These are phyloP conservation scores for Eulemur rufifrons DNA, from an alignment of 2,113 vertebrate genomes.

Conservation along the genomic window DNA sequence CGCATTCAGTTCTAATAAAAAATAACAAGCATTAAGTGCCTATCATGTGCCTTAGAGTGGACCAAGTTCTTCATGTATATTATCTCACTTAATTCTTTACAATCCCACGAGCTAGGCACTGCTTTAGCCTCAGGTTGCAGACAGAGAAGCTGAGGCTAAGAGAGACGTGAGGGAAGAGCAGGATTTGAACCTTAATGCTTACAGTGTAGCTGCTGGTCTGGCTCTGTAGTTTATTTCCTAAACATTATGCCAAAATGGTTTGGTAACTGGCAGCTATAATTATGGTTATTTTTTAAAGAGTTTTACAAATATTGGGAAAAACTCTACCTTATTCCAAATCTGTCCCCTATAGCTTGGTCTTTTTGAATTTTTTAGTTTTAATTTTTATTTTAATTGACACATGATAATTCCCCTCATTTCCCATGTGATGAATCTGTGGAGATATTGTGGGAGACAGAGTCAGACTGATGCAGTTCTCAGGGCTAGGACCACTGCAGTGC, in stretches of 20 bases:
- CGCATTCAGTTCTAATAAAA: neutral
- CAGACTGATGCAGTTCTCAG: neutral
- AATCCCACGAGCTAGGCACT: neutral
- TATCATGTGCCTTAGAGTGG: accelerated
- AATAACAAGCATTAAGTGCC: neutral
- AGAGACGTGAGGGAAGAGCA: too few species aligned
- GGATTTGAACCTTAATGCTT: neutral
- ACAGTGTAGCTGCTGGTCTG: accelerated
- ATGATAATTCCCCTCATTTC: too few species aligned
- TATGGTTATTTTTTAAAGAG: neutral
- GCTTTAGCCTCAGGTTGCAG: neutral
- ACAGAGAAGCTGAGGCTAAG: neutral
- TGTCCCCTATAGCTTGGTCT: neutral
- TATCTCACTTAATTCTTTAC: neutral
- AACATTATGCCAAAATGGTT: neutral
- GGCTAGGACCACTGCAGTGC: accelerated
- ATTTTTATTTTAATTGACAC: neutral
- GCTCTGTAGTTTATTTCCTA: neutral
- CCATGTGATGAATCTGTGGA: too few species aligned
- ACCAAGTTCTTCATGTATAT: neutral
- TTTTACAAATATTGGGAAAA: neutral
- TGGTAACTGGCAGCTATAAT: neutral
- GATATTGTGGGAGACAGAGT: neutral
- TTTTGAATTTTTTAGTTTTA: neutral
- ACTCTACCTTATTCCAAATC: neutral